phyloP scores from a whole-genome alignment of 2,113 vertebrate species.

The Gymnogyps californianus region DNA sequence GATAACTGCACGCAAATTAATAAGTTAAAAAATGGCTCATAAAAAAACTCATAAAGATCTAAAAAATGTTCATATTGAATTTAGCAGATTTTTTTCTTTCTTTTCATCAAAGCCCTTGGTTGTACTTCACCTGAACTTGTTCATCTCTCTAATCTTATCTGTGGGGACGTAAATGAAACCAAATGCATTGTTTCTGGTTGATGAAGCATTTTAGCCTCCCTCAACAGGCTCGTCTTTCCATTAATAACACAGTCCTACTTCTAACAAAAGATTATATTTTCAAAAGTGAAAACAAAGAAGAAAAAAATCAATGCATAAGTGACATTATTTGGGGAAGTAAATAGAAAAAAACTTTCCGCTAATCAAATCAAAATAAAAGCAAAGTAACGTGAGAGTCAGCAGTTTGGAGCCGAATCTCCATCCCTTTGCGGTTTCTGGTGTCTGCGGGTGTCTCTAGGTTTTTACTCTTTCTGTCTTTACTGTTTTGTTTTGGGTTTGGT shows the following conservation, averaged over 20 bases:
- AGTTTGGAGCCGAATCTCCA: neutral
- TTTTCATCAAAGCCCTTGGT: neutral
- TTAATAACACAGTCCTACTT: neutral
- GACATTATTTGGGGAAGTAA: neutral
- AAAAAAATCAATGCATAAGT: neutral
- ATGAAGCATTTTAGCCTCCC: neutral
- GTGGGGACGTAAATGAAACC: neutral
- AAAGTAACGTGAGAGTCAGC: neutral
- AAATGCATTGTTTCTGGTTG: neutral
- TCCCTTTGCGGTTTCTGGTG: accelerated
- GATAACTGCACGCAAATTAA: neutral
- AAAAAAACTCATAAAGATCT: neutral
- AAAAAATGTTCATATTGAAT: neutral
- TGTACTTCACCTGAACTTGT: neutral
- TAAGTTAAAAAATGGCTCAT: neutral
- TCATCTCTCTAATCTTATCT: neutral
- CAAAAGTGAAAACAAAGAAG: neutral
- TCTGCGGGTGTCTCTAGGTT: neutral
- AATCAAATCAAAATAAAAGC: neutral
- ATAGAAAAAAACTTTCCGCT: neutral
- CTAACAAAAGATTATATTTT: neutral
- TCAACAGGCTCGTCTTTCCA: neutral
- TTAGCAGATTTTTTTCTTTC: neutral
- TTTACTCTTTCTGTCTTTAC: neutral
- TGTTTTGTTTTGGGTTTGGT: neutral